Base-by-base conservation (phyloP, 2,113 vertebrate species). In the Percopsis transmontana region DNA sequence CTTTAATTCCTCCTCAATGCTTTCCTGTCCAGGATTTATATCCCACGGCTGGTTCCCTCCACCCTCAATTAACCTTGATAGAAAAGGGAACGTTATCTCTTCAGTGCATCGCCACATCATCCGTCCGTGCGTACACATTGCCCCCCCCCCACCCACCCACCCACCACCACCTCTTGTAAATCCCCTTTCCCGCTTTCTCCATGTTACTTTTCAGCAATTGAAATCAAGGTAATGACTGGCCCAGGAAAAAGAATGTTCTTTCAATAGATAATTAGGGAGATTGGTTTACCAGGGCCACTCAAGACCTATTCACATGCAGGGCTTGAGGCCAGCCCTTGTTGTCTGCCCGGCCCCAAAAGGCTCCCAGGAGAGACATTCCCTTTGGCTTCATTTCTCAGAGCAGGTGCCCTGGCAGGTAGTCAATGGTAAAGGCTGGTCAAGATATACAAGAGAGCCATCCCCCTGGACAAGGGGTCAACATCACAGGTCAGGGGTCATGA, bases 391-490 rank as follows among this genome's bases (percentile, higher is more conserved):
- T 97, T 96, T 95, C 94, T 87, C 79, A 80, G 89, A 93, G 91
- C 93, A 93, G 92, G 95, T 98, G 96, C 94, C 27, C 92, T 92
- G 95, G 93, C 94, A 96, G 95, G 94, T 95, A 95, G 95, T 98
- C 95, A 95, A 96, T 96, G 94, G 92, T 78, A 90, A 90, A 80
- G 84, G 91, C 89, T 84, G 91, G 91, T 87, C 71, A 21, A 74
- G 88, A 92, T 92, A 89, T 86, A 85, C 79, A 90, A 70, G 78
- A 88, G 87, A 86, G 87, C 80, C 78, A 81, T 83, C 89, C 89
- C 86, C 86, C 82, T 82, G 90, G 75, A 70, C 85, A 87, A 84
- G 83, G 92, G 94, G 95, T 97, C 96, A 93, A 86, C 85, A 87
- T 80, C 48, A 87, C 90, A 87, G 95, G 94, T 94, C 93, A 87